Evolutionary conservation across 2,797 vertebrate genomes (phyloP).

Genomic region (Novumbra hubbsi): DNA sequence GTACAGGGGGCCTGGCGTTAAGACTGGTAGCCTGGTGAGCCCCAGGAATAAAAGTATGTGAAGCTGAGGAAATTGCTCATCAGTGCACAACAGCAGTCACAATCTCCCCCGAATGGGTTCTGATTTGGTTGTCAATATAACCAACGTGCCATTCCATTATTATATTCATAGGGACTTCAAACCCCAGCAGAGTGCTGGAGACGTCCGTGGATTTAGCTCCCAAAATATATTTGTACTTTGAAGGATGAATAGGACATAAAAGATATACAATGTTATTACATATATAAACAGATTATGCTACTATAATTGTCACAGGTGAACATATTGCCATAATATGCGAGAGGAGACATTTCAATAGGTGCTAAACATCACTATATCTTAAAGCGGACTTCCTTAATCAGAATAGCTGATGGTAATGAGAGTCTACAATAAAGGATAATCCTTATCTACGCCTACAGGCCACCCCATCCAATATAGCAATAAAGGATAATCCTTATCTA

Average conservation of each 20-base stretch:
- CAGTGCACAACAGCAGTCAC: neutral
- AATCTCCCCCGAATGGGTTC: conserved; percentile 2
- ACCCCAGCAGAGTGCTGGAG: neutral
- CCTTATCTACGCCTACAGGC: neutral
- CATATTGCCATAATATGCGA: neutral
- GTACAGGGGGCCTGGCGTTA: neutral
- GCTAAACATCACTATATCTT: neutral
- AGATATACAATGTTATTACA: neutral
- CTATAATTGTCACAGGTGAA: neutral
- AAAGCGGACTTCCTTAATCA: neutral
- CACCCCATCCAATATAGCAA: neutral
- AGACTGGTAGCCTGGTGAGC: neutral
- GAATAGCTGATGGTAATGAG: neutral
- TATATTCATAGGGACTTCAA: neutral
- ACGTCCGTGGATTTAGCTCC: conserved; percentile 2
- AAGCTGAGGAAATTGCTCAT: conserved; percentile 14
- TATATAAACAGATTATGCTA: too few relatives aligned
- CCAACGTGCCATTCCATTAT: neutral
- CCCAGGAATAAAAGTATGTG: neutral
- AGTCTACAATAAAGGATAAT: neutral
- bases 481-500: neutral
- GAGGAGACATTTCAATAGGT: neutral
- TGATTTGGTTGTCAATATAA: conserved; percentile 5
- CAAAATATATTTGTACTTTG: neutral
- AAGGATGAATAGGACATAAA: neutral